These are phyloP conservation scores for Fabriciana adippe DNA, from an alignment of 2,888 invertebrate genomes.

Conservation along the genomic window DNA sequence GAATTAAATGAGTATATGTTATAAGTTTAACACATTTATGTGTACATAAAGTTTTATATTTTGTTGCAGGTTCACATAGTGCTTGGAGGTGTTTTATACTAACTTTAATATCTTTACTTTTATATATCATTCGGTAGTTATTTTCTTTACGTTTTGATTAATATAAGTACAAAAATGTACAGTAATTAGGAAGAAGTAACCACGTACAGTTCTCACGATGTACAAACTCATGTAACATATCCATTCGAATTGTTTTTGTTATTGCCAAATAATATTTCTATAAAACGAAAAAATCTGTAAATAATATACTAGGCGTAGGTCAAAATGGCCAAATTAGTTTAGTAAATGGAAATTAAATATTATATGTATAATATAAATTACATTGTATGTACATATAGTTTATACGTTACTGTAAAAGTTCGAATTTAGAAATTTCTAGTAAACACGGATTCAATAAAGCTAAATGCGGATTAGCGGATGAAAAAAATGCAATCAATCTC, in stretches of 20 bases:
- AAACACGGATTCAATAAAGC: background rate
- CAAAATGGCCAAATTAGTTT: conserved; percentile 32
- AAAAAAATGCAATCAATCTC: too few relatives aligned
- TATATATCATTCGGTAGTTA: conserved; percentile 72
- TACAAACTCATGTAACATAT: conserved; percentile 70
- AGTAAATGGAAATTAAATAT: conserved; percentile 15
- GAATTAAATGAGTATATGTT: background rate
- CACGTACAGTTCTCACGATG: conserved; percentile 52
- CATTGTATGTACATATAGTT: conserved; percentile 9
- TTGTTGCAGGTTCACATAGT: conserved; percentile 65
- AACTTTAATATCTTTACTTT: conserved; percentile 54
- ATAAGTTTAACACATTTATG: background rate
- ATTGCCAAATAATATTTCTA: conserved; percentile 13
- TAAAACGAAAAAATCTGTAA: conserved; percentile 10
- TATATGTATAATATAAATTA: conserved; percentile 1
- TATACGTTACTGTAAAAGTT: conserved; percentile 13
- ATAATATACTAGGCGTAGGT: conserved; percentile 28
- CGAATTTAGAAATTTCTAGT: background rate
- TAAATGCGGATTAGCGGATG: too few relatives aligned
- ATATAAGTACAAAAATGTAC: conserved; percentile 45
- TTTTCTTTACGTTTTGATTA: conserved; percentile 44
- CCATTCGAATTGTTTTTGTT: conserved; percentile 39
- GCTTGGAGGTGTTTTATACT: conserved; percentile 54
- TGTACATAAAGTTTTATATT: conserved; percentile 18
- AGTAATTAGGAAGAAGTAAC: conserved; percentile 32